These are phyloP conservation scores for Zaprionus taronus DNA, from an alignment of 1,140 invertebrate species.

Conservation along the genomic window DNA sequence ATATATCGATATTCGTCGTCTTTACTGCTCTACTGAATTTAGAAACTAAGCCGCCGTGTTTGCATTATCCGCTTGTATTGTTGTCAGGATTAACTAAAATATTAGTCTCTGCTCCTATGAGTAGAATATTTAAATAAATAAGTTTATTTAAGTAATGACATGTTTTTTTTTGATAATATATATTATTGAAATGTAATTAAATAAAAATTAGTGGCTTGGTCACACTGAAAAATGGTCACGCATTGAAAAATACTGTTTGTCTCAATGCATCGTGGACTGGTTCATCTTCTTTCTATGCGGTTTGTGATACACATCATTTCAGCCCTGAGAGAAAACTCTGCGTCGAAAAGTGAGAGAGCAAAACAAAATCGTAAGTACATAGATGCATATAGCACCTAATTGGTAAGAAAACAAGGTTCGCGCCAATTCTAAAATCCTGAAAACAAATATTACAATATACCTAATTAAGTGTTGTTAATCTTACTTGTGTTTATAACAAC, in stretches of 20 bases:
- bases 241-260: slow-evolving; percentile 9
- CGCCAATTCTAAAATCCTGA: slow-evolving; percentile 27
- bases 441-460: slow-evolving; percentile 19
- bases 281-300: slow-evolving; percentile 11
- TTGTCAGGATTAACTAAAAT: background rate
- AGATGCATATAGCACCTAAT: slow-evolving; percentile 36
- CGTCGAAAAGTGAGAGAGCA: slow-evolving; percentile 44
- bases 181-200: background rate
- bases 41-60: background rate
- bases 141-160: background rate
- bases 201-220: background rate
- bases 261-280: background rate
- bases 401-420: slow-evolving; percentile 40
- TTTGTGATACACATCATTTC: slow-evolving; percentile 8
- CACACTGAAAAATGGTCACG: too few species aligned
- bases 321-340: slow-evolving; percentile 34
- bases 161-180: background rate
- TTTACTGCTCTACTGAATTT: background rate
- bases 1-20: background rate
- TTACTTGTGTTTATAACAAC: slow-evolving; percentile 1
- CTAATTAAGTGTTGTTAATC: background rate
- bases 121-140: background rate
- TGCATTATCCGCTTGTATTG: background rate
- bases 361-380: slow-evolving; percentile 52
- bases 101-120: background rate